A percentile compares a stretch with the other conserved stretches of the same genome.
Conservation (phyloP, 2,797 vertebrate genomes). For the Carduelis carduelis region DNA sequence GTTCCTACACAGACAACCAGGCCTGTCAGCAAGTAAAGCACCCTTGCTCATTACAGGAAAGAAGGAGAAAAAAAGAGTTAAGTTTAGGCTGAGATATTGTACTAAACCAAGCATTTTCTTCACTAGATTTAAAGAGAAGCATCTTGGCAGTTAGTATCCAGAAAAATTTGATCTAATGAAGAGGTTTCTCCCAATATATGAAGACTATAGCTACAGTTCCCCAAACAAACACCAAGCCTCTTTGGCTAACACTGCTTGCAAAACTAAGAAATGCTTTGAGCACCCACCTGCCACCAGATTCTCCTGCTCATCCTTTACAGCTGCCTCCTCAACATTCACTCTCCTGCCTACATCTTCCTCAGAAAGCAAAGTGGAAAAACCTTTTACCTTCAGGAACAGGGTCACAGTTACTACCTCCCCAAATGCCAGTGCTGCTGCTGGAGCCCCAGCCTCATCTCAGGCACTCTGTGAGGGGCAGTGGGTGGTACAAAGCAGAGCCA, state of each 20-base stretch:
- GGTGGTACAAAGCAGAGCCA: not conserved
- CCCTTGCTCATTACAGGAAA: not conserved
- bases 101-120: not conserved
- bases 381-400: not conserved
- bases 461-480: not conserved
- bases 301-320: not conserved
- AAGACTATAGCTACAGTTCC: not conserved
- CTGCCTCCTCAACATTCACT: not conserved
- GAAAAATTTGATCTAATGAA: not conserved
- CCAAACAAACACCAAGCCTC: accelerated
- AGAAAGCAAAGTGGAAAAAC: not conserved
- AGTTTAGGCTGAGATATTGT: not conserved
- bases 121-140: not conserved
- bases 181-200: not conserved
- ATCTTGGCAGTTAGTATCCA: not conserved
- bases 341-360: not conserved
- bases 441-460: not conserved
- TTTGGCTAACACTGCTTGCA: not conserved
- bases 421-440: not conserved
- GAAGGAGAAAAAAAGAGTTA: not conserved
- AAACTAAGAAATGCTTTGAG: not conserved
- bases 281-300: not conserved
- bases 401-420: not conserved
- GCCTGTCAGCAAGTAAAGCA: not conserved
- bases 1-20: not conserved